Percentiles rank a stretch among this genome's conserved stretches.
Conservation (phyloP, 2,797 vertebrate genomes). For the Xiphorhynchus erythropygius region DNA sequence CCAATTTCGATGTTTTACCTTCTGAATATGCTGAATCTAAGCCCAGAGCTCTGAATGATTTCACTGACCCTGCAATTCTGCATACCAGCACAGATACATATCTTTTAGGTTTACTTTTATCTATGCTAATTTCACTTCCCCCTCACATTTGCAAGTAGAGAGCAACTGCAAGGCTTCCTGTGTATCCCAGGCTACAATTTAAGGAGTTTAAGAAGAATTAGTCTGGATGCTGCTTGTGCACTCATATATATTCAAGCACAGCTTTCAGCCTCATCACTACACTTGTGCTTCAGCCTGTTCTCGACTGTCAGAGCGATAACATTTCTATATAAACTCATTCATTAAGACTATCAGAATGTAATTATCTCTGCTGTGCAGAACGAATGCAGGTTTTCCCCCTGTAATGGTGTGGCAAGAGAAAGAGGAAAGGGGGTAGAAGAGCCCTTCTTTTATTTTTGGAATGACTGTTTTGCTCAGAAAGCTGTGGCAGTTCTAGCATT, state of each 20-base stretch:
- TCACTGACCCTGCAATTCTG: background rate
- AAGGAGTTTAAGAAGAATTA: slow-evolving; percentile 10
- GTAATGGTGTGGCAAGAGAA: background rate
- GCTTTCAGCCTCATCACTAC: background rate
- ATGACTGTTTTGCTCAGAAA: background rate
- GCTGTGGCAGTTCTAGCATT: background rate
- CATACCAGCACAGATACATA: slow-evolving; percentile 5
- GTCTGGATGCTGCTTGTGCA: background rate
- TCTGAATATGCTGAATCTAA: slow-evolving; percentile 1
- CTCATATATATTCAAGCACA: background rate
- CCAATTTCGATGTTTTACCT: background rate
- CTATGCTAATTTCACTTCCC: slow-evolving; percentile 37
- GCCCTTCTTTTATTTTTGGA: background rate
- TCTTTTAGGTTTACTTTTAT: slow-evolving; percentile 31
- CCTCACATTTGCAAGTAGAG: slow-evolving; percentile 24
- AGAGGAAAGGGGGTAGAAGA: background rate
- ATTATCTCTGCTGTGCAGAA: background rate
- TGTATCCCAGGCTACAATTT: background rate
- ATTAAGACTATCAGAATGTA: slow-evolving; percentile 1
- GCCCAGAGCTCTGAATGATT: slow-evolving; percentile 3
- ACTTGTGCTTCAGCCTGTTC: background rate
- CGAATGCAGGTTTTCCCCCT: background rate
- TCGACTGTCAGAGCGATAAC: background rate
- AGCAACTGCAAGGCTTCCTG: slow-evolving; percentile 22
- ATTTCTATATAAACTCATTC: background rate